A percentile compares a stretch with the other conserved stretches of the same genome.
Conservation (phyloP, 53 echinoderm and acorn worm genomes). For the Henricia sp. region DNA sequence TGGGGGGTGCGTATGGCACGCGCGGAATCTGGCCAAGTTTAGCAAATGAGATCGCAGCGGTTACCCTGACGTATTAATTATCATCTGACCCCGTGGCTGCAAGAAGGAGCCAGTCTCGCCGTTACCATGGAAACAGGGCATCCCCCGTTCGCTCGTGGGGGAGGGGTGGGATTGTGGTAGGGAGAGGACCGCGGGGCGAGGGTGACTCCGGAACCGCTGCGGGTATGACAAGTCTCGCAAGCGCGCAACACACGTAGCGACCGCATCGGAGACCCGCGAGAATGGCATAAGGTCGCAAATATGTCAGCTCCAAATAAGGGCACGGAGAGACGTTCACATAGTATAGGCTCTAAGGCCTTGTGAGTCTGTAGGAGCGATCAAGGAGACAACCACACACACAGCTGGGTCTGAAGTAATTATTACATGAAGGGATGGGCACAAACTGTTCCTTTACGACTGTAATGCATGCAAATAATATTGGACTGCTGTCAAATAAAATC, state of each 20-base stretch:
- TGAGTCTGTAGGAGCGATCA: background rate
- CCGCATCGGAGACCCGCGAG: background rate
- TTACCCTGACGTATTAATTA: constrained; percentile 64
- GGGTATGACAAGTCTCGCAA: constrained; percentile 21
- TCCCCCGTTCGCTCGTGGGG: constrained; percentile 33
- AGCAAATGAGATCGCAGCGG: constrained; percentile 76
- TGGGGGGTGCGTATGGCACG: constrained; percentile 71
- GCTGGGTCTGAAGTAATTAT: constrained; percentile 15
- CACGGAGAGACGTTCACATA: constrained; percentile 21
- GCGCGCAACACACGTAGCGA: background rate
- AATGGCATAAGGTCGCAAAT: constrained; percentile 29
- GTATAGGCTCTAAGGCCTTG: background rate
- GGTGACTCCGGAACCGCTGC: background rate
- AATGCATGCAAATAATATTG: too few relatives aligned
- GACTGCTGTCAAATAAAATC: too few relatives aligned
- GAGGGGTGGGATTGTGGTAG: background rate
- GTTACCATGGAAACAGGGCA: constrained; percentile 57
- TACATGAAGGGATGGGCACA: constrained; percentile 28
- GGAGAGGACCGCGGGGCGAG: background rate
- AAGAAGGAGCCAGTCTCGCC: constrained; percentile 15
- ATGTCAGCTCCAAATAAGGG: constrained; percentile 59
- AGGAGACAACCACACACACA: constrained; percentile 2
- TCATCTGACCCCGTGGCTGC: constrained; percentile 47
- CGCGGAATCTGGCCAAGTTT: constrained; percentile 84
- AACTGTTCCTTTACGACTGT: constrained; percentile 9